Percentiles rank a stretch among this genome's conserved stretches.
Evolutionary conservation across 2,113 vertebrate genomes (phyloP).

Genomic region (Aplodontia rufa): DNA sequence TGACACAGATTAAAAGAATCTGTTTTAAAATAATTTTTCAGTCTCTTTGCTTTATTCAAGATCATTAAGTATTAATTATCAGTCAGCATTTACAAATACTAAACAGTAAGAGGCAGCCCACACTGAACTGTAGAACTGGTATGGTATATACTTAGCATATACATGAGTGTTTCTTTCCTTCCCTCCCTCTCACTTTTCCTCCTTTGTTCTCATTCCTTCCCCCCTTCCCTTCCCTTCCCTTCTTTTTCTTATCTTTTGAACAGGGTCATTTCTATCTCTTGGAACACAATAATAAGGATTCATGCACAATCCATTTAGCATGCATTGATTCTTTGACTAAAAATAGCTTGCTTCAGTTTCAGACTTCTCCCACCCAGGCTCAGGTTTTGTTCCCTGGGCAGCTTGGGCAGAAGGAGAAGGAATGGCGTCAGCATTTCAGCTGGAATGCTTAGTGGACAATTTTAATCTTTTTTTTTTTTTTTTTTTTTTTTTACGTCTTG

Average conservation of each 20-base stretch:
- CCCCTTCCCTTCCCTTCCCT: not conserved
- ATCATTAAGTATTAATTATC: not conserved
- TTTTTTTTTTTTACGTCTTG: conserved; percentile 51
- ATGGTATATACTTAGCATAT: not conserved
- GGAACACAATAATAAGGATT: conserved; percentile 27
- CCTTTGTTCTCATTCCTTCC: not conserved
- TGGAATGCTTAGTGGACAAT: conserved; percentile 52
- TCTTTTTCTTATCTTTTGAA: not conserved
- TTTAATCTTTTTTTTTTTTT: conserved; percentile 27
- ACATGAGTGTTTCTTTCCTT: not conserved
- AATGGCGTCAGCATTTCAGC: conserved; percentile 50
- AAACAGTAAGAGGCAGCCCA: not conserved
- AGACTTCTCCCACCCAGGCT: not conserved
- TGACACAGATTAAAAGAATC: not conserved
- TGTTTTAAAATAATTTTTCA: not conserved
- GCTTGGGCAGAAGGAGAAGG: not conserved
- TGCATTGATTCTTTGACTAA: conserved; percentile 77
- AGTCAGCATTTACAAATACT: conserved; percentile 27
- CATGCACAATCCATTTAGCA: conserved; percentile 66
- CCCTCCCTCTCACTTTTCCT: not conserved
- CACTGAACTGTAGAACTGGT: not conserved
- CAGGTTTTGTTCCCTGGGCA: conserved; percentile 27
- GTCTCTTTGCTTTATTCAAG: not conserved
- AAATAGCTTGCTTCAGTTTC: conserved; percentile 73
- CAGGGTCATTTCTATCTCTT: conserved; percentile 19